Evolutionary conservation across 2,888 invertebrate species (phyloP).

Genomic region (Fragum fragum): DNA sequence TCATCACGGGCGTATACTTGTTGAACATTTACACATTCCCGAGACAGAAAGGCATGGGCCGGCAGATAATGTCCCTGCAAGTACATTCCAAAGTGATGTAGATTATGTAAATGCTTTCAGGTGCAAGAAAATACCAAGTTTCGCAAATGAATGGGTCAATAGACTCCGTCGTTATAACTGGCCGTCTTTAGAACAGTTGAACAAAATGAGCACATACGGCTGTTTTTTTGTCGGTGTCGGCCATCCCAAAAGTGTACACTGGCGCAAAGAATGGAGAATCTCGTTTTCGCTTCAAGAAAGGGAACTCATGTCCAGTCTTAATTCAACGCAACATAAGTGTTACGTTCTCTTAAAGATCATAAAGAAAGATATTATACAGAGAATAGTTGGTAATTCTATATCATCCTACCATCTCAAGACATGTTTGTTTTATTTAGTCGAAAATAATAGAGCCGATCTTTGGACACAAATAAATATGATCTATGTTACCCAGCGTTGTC

Average conservation of each 20-base stretch:
- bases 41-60: not conserved
- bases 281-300: conserved; percentile 33
- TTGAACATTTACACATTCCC: not conserved
- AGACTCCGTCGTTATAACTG: not conserved
- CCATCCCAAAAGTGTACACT: not conserved
- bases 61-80: not conserved
- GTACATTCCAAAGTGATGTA: too few species aligned
- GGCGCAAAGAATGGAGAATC: conserved; percentile 31
- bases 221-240: conserved; percentile 26
- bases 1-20: not conserved
- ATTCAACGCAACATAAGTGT: conserved; percentile 29
- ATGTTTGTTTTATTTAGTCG: not conserved
- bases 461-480: conserved; percentile 17
- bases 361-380: conserved; percentile 24
- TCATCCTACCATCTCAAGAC: conserved; percentile 30
- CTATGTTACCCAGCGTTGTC: not conserved
- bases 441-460: not conserved
- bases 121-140: conserved; percentile 2
- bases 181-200: not conserved
- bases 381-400: not conserved
- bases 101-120: not conserved
- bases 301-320: conserved; percentile 37
- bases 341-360: conserved; percentile 40
- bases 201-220: not conserved
- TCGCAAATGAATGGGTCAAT: not conserved